These are phyloP conservation scores for Tachycineta bicolor DNA, from an alignment of 2,113 vertebrate genomes.

Conservation along the genomic window DNA sequence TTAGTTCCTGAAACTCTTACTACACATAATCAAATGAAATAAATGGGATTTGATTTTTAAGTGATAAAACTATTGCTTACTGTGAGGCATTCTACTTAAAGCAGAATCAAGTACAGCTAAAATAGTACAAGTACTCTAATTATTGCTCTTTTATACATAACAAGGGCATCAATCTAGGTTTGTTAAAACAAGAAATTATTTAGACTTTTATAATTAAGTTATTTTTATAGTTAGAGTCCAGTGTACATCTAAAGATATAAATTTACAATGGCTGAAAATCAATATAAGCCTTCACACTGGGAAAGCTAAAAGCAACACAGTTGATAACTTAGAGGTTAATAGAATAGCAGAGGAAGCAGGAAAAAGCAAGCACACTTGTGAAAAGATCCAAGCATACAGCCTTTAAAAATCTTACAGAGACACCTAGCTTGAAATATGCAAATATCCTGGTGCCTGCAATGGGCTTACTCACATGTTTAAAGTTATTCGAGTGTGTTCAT, in stretches of 20 bases:
- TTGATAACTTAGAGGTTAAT: neutral
- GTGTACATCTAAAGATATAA: neutral
- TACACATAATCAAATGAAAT: conserved; percentile 1
- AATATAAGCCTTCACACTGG: neutral
- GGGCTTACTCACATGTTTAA: neutral
- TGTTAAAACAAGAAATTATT: conserved; percentile 39
- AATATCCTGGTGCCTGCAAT: neutral
- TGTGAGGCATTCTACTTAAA: neutral
- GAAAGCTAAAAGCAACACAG: neutral
- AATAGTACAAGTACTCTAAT: neutral
- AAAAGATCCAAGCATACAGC: neutral
- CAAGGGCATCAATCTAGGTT: conserved; percentile 15
- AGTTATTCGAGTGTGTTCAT: neutral
- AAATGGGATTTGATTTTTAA: conserved; percentile 23
- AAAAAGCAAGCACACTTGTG: neutral
- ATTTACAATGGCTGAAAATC: conserved; percentile 44
- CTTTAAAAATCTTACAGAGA: neutral
- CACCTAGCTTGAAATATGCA: neutral
- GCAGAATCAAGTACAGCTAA: neutral
- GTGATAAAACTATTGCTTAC: conserved; percentile 8
- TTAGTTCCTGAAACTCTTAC: neutral
- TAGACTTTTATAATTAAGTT: conserved; percentile 24
- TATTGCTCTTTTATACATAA: neutral
- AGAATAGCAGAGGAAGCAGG: neutral
- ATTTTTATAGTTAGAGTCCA: conserved; percentile 10